Evolutionary conservation across 2,113 vertebrate species (phyloP).

Genomic region (Ascaphus truei): DNA sequence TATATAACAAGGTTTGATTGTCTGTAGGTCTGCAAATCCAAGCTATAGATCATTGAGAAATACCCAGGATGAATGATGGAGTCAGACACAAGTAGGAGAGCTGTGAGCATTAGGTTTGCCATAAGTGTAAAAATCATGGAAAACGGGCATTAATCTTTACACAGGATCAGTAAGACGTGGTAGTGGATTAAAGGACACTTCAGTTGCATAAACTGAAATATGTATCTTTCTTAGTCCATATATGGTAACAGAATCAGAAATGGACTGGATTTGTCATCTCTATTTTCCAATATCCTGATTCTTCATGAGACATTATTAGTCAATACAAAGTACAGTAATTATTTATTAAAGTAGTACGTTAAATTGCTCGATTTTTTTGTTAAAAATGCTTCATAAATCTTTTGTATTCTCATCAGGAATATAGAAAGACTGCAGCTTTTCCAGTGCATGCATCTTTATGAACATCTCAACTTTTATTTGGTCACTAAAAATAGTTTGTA

Average conservation of each 20-base stretch:
- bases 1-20: background rate
- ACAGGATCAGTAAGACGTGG: background rate
- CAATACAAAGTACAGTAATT: background rate
- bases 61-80: background rate
- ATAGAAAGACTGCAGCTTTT: background rate
- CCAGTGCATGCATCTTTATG: background rate
- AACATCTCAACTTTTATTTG: background rate
- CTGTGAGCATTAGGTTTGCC: background rate
- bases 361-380: background rate
- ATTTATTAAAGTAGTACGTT: background rate
- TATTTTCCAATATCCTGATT: background rate
- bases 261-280: background rate
- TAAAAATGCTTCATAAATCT: conserved; percentile 1
- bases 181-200: background rate
- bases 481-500: background rate
- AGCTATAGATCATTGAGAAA: conserved; percentile 10
- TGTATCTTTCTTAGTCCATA: background rate
- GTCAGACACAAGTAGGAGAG: background rate
- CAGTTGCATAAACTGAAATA: background rate
- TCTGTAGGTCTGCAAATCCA: background rate
- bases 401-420: background rate
- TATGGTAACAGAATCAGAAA: background rate
- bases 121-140: conserved; percentile 21
- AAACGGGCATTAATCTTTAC: conserved; percentile 1
- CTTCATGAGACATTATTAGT: background rate